A percentile compares a stretch with the other conserved stretches of the same genome.
Conservation (phyloP, 2,113 vertebrate genomes). For the Marcusenius ussheri region DNA sequence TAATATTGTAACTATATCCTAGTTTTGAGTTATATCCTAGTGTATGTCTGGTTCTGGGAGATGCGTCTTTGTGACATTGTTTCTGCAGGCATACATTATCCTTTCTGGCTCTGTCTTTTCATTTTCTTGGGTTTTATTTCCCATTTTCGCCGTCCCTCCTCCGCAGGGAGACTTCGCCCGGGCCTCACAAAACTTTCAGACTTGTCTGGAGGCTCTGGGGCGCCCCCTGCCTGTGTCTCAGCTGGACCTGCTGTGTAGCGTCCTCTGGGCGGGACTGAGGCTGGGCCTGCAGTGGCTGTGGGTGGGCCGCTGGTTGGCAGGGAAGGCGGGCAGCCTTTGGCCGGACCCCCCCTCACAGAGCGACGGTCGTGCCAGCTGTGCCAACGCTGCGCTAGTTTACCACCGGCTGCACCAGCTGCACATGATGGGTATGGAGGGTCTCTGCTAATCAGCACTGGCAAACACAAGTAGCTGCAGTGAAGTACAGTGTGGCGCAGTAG, state of each 20-base stretch:
- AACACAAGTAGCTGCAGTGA: not conserved
- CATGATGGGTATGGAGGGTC: slow-evolving; percentile 76
- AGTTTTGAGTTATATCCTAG: not conserved
- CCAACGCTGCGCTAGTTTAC: slow-evolving; percentile 78
- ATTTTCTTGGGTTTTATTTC: not conserved
- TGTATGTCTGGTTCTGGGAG: not conserved
- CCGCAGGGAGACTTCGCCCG: slow-evolving; percentile 83
- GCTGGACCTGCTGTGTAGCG: slow-evolving; percentile 80
- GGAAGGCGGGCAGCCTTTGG: slow-evolving; percentile 71
- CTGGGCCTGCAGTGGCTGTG: slow-evolving; percentile 86
- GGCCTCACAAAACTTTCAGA: slow-evolving; percentile 86
- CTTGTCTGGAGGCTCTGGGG: slow-evolving; percentile 77
- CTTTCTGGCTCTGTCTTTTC: not conserved
- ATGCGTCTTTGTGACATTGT: not conserved
- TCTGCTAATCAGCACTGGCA: not conserved
- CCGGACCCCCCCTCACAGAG: slow-evolving; percentile 65
- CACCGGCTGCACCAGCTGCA: slow-evolving; percentile 89
- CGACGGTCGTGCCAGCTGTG: slow-evolving; percentile 75
- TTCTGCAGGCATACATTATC: not conserved
- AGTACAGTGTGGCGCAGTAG: not conserved
- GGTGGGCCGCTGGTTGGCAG: slow-evolving; percentile 88
- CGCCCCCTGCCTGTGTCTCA: slow-evolving; percentile 85
- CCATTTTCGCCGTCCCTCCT: not conserved
- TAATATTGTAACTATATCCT: not conserved
- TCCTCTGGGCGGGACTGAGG: slow-evolving; percentile 79